A percentile compares a stretch with the other conserved stretches of the same genome.
Conservation (phyloP, 2,113 vertebrate genomes). For the Junco hyemalis region DNA sequence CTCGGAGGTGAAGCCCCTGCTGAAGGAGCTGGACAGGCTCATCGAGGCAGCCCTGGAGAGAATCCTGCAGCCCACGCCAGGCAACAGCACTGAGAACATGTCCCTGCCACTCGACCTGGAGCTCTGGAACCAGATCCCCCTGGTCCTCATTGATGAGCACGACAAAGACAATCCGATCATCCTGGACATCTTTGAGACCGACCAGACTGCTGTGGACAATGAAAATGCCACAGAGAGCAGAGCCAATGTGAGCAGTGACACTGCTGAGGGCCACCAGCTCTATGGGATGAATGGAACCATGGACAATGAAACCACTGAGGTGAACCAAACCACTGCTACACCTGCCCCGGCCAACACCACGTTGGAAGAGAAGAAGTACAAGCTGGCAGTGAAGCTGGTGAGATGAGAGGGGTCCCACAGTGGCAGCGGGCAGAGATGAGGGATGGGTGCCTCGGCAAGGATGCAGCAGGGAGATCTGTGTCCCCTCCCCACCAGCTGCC, state of each 20-base stretch:
- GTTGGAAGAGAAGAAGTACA: constrained; percentile 41
- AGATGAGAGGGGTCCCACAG: constrained; percentile 44
- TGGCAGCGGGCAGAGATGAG: rapidly evolving
- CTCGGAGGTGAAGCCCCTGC: constrained; percentile 67
- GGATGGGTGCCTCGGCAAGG: rapidly evolving
- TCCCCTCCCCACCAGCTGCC: not conserved
- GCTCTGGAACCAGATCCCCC: constrained; percentile 76
- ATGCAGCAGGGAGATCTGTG: rapidly evolving
- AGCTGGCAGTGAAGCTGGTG: constrained; percentile 79
- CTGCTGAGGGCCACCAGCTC: not conserved
- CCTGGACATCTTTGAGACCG: constrained; percentile 67
- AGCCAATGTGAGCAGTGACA: rapidly evolving
- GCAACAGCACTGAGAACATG: not conserved
- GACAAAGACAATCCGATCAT: constrained; percentile 57
- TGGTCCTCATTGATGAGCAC: constrained; percentile 74
- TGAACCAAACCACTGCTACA: not conserved
- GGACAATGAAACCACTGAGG: rapidly evolving
- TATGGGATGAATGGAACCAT: rapidly evolving
- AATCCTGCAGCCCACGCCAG: constrained; percentile 52
- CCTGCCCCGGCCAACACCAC: not conserved
- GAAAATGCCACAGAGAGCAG: rapidly evolving
- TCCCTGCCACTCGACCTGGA: not conserved
- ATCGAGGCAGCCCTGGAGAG: constrained; percentile 67
- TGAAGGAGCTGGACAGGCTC: constrained; percentile 77
- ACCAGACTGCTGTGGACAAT: not conserved